These are phyloP conservation scores for Bombus terrestris DNA, from an alignment of 1,140 invertebrate species.

Conservation along the genomic window DNA sequence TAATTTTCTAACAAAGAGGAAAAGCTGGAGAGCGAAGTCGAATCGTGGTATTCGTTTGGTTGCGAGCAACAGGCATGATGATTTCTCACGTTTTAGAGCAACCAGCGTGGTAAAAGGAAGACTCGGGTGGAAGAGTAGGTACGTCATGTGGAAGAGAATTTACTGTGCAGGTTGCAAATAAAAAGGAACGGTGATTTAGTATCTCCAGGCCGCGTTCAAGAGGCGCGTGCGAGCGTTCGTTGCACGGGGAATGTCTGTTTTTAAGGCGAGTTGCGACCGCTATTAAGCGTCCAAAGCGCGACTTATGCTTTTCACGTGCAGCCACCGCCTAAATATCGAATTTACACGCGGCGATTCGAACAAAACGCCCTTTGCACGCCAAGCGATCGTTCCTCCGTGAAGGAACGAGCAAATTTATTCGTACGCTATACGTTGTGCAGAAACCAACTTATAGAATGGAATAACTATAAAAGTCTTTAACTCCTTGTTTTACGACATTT, in stretches of 20 bases:
- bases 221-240: conserved; percentile 36
- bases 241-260: conserved; percentile 25
- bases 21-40: background rate
- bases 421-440: background rate
- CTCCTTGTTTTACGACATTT: background rate
- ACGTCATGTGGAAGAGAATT: conserved; percentile 36
- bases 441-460: background rate
- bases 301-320: conserved; percentile 55
- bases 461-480: background rate
- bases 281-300: conserved; percentile 19
- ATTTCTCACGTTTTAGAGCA: conserved; percentile 20
- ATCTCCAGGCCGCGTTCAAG: conserved; percentile 22
- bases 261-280: conserved; percentile 32
- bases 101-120: background rate
- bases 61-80: background rate
- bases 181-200: conserved; percentile 45
- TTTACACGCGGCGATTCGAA: conserved; percentile 20
- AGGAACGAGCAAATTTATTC: conserved; percentile 10
- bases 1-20: background rate
- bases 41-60: background rate
- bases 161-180: conserved; percentile 47
- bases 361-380: background rate
- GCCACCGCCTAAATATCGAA: conserved; percentile 39
- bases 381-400: background rate
- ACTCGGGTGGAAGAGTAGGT: conserved; percentile 1